These are phyloP conservation scores for Lineus longissimus DNA, from an alignment of 1,140 invertebrate genomes.

Conservation along the genomic window DNA sequence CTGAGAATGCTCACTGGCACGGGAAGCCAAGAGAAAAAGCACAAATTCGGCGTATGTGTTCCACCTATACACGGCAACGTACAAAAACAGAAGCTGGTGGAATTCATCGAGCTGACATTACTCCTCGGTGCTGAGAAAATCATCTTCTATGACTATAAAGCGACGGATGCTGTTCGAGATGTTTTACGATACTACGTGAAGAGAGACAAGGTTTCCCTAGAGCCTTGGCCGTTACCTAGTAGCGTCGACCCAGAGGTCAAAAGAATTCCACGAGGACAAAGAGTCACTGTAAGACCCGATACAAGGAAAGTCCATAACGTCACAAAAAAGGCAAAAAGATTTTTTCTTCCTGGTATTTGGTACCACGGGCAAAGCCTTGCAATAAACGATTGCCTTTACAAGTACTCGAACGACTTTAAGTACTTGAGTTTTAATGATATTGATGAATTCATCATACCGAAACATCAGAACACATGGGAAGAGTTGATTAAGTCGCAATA, in stretches of 20 bases:
- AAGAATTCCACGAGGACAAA: no score
- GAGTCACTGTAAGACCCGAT: no score
- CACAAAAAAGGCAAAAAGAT: no score
- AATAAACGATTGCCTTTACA: constrained; percentile 28
- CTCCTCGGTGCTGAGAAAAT: constrained; percentile 26
- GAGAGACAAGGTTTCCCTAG: constrained; percentile 2
- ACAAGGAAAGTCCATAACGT: no score
- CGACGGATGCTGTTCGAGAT: constrained; percentile 8
- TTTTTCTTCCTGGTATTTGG: no score
- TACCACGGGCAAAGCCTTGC: constrained; percentile 28
- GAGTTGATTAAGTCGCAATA: background rate
- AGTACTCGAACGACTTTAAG: constrained; percentile 15
- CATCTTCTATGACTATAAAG: constrained; percentile 22
- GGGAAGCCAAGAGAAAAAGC: background rate
- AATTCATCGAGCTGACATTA: constrained; percentile 26
- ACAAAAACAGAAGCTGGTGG: constrained; percentile 16
- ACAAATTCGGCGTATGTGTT: constrained; percentile 25
- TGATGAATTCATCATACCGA: constrained; percentile 27
- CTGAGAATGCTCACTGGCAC: no score
- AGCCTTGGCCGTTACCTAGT: constrained; percentile 17
- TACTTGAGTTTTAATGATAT: constrained; percentile 27
- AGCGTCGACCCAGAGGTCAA: no score
- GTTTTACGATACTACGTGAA: constrained; percentile 20
- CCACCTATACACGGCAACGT: constrained; percentile 26
- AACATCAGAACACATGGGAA: background rate